Conservation (phyloP, 2,797 vertebrate genomes). For the Esox masquinongy region DNA sequence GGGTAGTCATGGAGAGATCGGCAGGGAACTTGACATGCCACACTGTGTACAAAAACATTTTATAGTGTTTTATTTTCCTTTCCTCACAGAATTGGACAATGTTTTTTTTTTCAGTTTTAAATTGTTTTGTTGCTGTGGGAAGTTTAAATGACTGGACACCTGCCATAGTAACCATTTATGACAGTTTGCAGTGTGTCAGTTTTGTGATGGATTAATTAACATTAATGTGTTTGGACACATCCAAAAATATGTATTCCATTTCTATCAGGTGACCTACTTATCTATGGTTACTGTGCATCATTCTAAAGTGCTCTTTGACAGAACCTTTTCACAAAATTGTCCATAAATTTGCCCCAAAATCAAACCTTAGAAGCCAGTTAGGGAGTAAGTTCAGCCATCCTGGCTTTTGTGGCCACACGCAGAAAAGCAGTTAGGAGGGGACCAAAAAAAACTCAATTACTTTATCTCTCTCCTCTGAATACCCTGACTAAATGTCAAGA, state of each 20-base stretch:
- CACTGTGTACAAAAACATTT: constrained; percentile 30
- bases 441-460: constrained; percentile 70
- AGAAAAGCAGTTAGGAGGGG: constrained; percentile 57
- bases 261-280: constrained; percentile 64
- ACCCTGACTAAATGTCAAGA: constrained; percentile 82
- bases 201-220: constrained; percentile 33
- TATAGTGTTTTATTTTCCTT: not conserved
- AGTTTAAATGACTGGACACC: constrained; percentile 49
- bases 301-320: constrained; percentile 60
- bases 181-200: constrained; percentile 48
- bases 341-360: constrained; percentile 43
- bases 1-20: not conserved
- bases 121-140: constrained; percentile 11
- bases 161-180: constrained; percentile 52
- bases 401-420: constrained; percentile 38
- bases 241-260: constrained; percentile 60
- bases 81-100: constrained; percentile 24
- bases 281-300: constrained; percentile 66
- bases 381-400: constrained; percentile 43
- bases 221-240: constrained; percentile 49
- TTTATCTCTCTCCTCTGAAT: constrained; percentile 74
- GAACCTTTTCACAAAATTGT: constrained; percentile 30
- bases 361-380: constrained; percentile 46
- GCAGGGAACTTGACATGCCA: constrained; percentile 9
- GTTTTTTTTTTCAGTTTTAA: constrained; percentile 29